phyloP scores from a whole-genome alignment of 2,888 invertebrate species.

The Petrolisthes cinctipes region DNA sequence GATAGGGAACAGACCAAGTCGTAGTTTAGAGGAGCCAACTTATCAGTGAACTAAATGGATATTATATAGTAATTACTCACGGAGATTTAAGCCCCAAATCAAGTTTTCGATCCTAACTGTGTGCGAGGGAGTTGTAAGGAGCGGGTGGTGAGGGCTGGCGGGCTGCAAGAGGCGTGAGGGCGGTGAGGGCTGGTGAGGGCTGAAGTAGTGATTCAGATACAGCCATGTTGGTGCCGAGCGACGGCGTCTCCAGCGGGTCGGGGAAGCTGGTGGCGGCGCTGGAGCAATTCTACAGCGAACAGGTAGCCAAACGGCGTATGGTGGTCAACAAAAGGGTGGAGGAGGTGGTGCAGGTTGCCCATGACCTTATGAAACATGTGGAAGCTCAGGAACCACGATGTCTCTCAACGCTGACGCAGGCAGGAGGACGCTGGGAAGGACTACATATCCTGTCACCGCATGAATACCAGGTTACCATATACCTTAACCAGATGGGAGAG shows the following conservation, averaged over 20 bases:
- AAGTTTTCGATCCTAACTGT: slow-evolving; percentile 65
- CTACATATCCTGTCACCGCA: slow-evolving; percentile 91
- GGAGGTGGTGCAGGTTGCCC: slow-evolving; percentile 91
- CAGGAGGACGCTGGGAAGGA: slow-evolving; percentile 91
- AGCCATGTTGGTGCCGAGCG: slow-evolving; percentile 64
- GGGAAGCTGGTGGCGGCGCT: slow-evolving; percentile 71
- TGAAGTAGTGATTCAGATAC: slow-evolving; percentile 14
- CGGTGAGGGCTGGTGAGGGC: slow-evolving; percentile 31
- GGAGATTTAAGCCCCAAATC: slow-evolving; percentile 66
- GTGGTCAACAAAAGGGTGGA: slow-evolving; percentile 89
- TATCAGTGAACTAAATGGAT: slow-evolving; percentile 66
- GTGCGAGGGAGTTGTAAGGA: slow-evolving; percentile 63
- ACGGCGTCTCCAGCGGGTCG: slow-evolving; percentile 57
- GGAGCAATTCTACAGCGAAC: slow-evolving; percentile 92
- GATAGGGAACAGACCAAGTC: slow-evolving; percentile 63
- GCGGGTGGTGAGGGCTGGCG: slow-evolving; percentile 34
- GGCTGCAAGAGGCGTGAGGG: slow-evolving; percentile 33
- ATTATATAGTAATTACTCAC: slow-evolving; percentile 66
- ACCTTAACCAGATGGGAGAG: slow-evolving; percentile 97
- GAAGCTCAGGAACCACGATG: slow-evolving; percentile 94
- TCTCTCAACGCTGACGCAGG: slow-evolving; percentile 89
- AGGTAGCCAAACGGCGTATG: slow-evolving; percentile 87
- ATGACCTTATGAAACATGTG: slow-evolving; percentile 94
- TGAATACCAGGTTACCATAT: slow-evolving; percentile 94
- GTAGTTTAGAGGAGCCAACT: slow-evolving; percentile 66